phyloP scores from a whole-genome alignment of 2,113 vertebrate species.

The Tautogolabrus adspersus region DNA sequence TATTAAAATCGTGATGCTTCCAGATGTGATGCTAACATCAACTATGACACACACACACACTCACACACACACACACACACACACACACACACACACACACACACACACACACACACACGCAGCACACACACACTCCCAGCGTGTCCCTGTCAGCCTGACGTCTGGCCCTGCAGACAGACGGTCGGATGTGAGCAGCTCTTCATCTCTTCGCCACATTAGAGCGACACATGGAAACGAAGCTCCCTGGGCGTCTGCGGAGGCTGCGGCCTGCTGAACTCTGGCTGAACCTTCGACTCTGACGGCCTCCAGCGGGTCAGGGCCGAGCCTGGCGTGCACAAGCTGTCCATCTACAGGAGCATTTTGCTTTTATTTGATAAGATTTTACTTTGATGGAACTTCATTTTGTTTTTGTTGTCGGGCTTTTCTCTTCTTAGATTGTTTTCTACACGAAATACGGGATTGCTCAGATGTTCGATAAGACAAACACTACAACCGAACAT shows the following conservation, averaged over 20 bases:
- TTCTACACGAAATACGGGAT: too few species aligned
- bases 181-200: conserved; percentile 31
- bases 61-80: not conserved
- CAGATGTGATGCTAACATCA: not conserved
- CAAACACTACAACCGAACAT: too few species aligned
- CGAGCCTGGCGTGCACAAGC: conserved; percentile 13
- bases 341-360: not conserved
- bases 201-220: conserved; percentile 56
- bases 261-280: conserved; percentile 61
- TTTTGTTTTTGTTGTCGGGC: too few species aligned
- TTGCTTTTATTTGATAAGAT: too few species aligned
- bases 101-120: not conserved
- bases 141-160: not conserved
- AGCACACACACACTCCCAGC: not conserved
- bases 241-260: conserved; percentile 47
- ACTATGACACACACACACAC: not conserved
- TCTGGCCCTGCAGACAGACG: conserved; percentile 23
- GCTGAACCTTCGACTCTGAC: conserved; percentile 54
- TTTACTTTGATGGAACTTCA: too few species aligned
- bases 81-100: not conserved
- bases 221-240: conserved; percentile 56
- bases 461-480: too few species aligned
- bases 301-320: conserved; percentile 8
- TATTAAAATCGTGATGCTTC: not conserved
- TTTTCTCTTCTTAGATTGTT: too few species aligned